These are phyloP conservation scores for Conus betulinus DNA, from an alignment of 1,140 invertebrate genomes.

Conservation along the genomic window DNA sequence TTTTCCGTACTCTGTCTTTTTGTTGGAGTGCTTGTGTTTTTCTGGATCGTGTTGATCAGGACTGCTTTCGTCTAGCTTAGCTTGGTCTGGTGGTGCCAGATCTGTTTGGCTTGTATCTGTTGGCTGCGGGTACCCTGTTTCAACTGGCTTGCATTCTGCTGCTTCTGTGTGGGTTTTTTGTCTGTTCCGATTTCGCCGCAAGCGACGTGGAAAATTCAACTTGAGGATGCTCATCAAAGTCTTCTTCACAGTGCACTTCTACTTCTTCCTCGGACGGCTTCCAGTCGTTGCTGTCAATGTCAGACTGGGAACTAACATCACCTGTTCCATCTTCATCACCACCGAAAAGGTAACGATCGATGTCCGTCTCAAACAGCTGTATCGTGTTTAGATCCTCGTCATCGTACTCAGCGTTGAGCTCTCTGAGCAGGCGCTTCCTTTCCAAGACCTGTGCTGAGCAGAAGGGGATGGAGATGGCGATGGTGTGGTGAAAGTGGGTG, in stretches of 20 bases:
- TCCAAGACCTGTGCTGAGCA: constrained; percentile 84
- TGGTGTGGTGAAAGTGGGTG: constrained; percentile 91
- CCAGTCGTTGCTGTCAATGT: neutral
- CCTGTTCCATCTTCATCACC: neutral
- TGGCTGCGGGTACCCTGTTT: neutral
- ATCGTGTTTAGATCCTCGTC: neutral
- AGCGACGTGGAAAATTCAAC: neutral
- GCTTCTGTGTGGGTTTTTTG: neutral
- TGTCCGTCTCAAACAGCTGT: neutral
- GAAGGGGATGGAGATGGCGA: constrained; percentile 90
- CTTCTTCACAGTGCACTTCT: neutral
- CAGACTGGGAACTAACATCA: neutral
- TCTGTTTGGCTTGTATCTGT: too few species aligned
- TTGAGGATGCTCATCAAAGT: neutral
- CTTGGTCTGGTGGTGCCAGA: too few species aligned
- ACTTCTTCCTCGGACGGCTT: neutral
- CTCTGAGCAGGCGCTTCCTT: neutral
- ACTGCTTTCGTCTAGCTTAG: too few species aligned
- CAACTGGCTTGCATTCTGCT: neutral
- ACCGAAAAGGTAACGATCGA: neutral
- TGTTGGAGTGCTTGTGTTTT: too few species aligned
- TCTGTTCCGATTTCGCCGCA: neutral
- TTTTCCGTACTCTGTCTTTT: constrained; percentile 7
- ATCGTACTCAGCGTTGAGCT: neutral
- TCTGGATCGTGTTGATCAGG: too few species aligned